Base-by-base conservation (phyloP, 2,797 vertebrate genomes). In the Muraenolepis orangiensis region DNA sequence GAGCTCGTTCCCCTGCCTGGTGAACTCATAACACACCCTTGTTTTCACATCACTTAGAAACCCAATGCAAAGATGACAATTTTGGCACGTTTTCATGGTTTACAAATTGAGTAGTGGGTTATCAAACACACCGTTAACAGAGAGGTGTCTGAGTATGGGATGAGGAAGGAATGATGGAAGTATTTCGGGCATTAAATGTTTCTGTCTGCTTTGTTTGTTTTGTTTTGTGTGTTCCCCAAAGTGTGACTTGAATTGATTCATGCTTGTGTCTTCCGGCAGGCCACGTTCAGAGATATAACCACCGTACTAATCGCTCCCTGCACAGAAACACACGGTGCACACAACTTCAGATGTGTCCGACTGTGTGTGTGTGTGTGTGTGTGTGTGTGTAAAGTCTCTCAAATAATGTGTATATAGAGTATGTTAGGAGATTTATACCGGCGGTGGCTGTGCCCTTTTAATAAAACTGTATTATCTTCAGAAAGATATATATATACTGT, bases 381-480 rank as follows among this genome's bases (percentile, higher is more conserved):
- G 66, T 89, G 78, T 87, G 79, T 91, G 81, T 91, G 79, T 87
- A 80, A 78, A 81, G 84, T 85, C 85, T 64, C 57, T 12, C 74
- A 84, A 84, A 77, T 87, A 71, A 80, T 91, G 77, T 91, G 88
- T 92, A 92, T 89, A 91, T 92, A 91, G 57, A 64, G 85, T 91
- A 80, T 87, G 79, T 80, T 80, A 89, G 87, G 87, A 91, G 89
- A 90, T 88, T 81, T 86, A 90, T 88, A 87, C 32, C 32, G 32
- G 57, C 82, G 79, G 75, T 80, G 80, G 87, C 81, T 38, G 77
- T 40, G 71, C 82, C 85, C 85, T 87, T 84, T 87, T 88, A 85
- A 86, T 88, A 84, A 85, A 82, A 87, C 89, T 91, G 90, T 90
- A 86, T 93, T 95, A 91, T 92, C 90, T 90, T 91, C 85, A 90